These are phyloP conservation scores for Heptranchias perlo DNA, from an alignment of 2,113 vertebrate species.

Conservation along the genomic window DNA sequence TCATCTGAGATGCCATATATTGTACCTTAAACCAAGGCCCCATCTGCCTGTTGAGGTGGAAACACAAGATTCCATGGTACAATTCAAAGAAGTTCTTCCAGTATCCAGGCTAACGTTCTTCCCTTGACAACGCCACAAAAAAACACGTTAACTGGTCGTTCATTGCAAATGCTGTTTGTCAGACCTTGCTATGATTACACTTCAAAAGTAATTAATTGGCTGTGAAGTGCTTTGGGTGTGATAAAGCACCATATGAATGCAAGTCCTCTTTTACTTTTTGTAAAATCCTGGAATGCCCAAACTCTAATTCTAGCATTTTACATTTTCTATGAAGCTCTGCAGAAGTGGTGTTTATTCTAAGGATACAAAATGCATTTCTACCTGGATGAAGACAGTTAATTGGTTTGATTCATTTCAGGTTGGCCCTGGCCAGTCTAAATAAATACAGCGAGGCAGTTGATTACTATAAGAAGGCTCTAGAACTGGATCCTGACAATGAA, in stretches of 20 bases:
- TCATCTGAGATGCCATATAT: not conserved
- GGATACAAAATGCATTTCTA: not conserved
- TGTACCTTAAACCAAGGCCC: not conserved
- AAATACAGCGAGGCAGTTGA: conserved; percentile 82
- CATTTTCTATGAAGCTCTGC: not conserved
- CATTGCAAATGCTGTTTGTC: not conserved
- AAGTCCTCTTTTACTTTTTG: not conserved
- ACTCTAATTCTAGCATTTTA: not conserved
- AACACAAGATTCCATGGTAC: not conserved
- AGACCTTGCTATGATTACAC: not conserved
- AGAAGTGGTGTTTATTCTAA: not conserved
- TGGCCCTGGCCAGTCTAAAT: conserved; percentile 86
- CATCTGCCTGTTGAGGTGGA: not conserved
- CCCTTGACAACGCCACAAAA: not conserved
- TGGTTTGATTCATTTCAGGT: conserved; percentile 49
- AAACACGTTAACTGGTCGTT: not conserved
- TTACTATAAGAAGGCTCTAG: conserved; percentile 87
- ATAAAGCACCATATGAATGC: not conserved
- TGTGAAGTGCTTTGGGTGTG: not conserved
- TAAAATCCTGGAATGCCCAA: not conserved
- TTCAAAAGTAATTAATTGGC: not conserved
- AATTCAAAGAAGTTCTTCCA: not conserved
- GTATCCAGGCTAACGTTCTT: not conserved
- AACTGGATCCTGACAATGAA: conserved; percentile 91
- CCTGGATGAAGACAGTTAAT: not conserved